Conservation (phyloP, 2,113 vertebrate genomes). For the Aspidoscelis tigris region DNA sequence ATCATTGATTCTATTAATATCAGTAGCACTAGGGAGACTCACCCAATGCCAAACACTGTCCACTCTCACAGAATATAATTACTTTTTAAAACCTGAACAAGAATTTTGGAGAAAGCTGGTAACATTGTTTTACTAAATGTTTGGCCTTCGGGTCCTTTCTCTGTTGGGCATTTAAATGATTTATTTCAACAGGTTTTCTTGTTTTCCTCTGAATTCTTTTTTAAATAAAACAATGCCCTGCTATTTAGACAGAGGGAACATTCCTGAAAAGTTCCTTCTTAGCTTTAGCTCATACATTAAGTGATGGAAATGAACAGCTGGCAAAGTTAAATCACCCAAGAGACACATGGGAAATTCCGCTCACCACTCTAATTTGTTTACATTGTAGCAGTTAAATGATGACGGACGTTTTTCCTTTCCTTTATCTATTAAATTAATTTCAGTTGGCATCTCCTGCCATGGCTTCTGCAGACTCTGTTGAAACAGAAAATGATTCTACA, state of each 20-base stretch:
- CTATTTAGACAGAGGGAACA: constrained; percentile 49
- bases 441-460: background rate
- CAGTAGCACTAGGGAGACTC: background rate
- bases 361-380: constrained; percentile 37
- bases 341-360: constrained; percentile 7
- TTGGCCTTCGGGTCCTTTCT: background rate
- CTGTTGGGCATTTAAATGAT: constrained; percentile 29
- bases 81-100: constrained; percentile 2
- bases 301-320: constrained; percentile 62
- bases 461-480: background rate
- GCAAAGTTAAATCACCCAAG: constrained; percentile 43
- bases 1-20: background rate
- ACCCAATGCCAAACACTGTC: background rate
- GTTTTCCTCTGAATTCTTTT: background rate
- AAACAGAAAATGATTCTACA: background rate
- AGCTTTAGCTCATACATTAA: constrained; percentile 49
- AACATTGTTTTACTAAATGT: background rate
- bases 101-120: background rate
- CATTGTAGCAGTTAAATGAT: constrained; percentile 22
- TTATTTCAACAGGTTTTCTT: constrained; percentile 21
- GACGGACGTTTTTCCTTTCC: constrained; percentile 20
- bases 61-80: background rate
- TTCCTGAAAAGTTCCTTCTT: constrained; percentile 51
- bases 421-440: background rate
- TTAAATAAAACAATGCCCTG: constrained; percentile 47